Conservation (phyloP, 2,113 vertebrate genomes). For the Forbesichthys agassizii region DNA sequence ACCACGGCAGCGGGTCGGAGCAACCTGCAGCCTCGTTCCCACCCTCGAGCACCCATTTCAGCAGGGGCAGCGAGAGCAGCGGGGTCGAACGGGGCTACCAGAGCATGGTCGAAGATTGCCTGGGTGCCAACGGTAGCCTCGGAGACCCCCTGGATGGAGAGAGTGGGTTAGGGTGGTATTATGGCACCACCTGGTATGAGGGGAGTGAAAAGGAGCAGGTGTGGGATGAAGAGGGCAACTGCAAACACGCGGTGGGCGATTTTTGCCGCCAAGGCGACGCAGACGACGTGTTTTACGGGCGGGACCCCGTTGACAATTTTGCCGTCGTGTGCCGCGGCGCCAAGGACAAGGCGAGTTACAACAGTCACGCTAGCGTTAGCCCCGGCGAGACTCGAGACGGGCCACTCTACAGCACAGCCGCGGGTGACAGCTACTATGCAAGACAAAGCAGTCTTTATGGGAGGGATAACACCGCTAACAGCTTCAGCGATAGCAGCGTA, state of each 20-base stretch:
- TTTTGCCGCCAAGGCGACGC: constrained; percentile 26
- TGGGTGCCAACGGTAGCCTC: constrained; percentile 37
- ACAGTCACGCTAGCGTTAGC: constrained; percentile 19
- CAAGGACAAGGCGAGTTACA: constrained; percentile 21
- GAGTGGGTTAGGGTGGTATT: constrained; percentile 4
- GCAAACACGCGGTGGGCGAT: constrained; percentile 21
- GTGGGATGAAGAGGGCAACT: constrained; percentile 44
- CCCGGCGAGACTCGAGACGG: constrained; percentile 28
- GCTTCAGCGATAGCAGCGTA: constrained; percentile 26
- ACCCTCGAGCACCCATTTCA: constrained; percentile 6
- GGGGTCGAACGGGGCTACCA: constrained; percentile 10
- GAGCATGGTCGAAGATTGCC: neutral
- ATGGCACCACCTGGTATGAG: constrained; percentile 35
- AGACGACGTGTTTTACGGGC: constrained; percentile 34
- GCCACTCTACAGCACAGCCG: constrained; percentile 21
- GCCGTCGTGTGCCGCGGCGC: constrained; percentile 2
- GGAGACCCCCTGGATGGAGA: constrained; percentile 34
- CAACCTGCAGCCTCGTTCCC: constrained; percentile 21
- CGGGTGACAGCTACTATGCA: constrained; percentile 1
- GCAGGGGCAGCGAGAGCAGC: neutral
- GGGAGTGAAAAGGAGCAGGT: constrained; percentile 28
- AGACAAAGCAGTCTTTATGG: constrained; percentile 19
- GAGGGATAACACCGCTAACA: constrained; percentile 16
- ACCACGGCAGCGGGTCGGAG: constrained; percentile 28
- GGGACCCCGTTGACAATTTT: neutral